Evolutionary conservation across 2,797 vertebrate genomes (phyloP), one percentile per base, ranked within the genome.

Genomic region (Babyrousa celebensis): DNA sequence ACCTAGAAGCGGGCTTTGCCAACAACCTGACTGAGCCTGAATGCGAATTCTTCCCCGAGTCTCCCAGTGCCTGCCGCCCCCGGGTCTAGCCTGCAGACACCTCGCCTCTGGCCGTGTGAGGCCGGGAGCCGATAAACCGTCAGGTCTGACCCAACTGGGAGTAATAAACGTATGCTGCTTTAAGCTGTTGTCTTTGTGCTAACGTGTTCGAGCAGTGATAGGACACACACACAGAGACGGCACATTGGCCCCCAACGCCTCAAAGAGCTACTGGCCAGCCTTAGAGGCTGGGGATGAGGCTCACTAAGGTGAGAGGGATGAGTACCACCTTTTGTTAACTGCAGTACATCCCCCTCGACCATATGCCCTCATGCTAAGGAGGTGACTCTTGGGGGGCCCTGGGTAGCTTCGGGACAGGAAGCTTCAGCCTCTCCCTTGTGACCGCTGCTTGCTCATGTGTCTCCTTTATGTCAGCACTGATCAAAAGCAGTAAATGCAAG

Each of bases 11-110:
- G 62, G 65, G 25, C 48, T 52, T n/a, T n/a, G 75, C 40, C 89
- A 65, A 74, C 40, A 52, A 7, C 14, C 72, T 9, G 40, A n/a
- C 10, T 0, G 12, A 3, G 23, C 9, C 58, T 12, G 16, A 32
- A n/a, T 0, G 4, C 0, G 5, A 25, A 12, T 2, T 75, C 70
- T 20, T 56, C 36, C 32, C 48, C 0, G 21, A 27, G 71, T 8
- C 29, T 62, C 29, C 29, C 78, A 10, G 21, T 0, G 48, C 3
- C 54, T 2, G 75, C 29, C 54, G 6, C 27, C 29, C 48, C 25
- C 3, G 21, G 1, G 14, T 20, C 20, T 9, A 12, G 36, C 27
- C 27, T 7, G 12, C 29, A 1, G 6, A 32, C 1, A 23, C 32
- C 63, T 7, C 60, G 52, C 16, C 60, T 58, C 10, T 58, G 27